phyloP scores from a whole-genome alignment of 2,888 invertebrate species.

The Omphaloscelis lunosa region DNA sequence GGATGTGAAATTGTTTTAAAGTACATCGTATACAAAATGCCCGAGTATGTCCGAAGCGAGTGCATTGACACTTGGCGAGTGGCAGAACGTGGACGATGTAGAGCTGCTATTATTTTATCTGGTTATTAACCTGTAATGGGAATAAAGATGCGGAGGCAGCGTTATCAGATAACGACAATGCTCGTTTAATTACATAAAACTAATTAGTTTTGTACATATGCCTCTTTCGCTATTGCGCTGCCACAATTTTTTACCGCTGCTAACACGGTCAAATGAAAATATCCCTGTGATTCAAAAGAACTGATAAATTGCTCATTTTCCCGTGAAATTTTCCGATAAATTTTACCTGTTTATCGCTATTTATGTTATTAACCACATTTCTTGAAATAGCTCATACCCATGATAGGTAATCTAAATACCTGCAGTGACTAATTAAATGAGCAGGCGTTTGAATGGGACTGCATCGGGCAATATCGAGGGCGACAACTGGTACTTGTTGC shows the following conservation, averaged over 20 bases:
- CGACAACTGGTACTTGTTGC: slow-evolving; percentile 84
- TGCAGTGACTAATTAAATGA: slow-evolving; percentile 66
- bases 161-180: slow-evolving; percentile 64
- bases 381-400: slow-evolving; percentile 35
- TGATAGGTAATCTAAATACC: slow-evolving; percentile 51
- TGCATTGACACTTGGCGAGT: slow-evolving; percentile 76
- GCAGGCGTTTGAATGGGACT: slow-evolving; percentile 58
- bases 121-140: slow-evolving; percentile 72
- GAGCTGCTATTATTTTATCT: slow-evolving; percentile 72
- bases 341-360: slow-evolving; percentile 58
- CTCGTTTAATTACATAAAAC: slow-evolving; percentile 48
- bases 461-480: slow-evolving; percentile 66
- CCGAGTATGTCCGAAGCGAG: slow-evolving; percentile 69
- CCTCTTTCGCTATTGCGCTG: neutral
- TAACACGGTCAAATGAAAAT: slow-evolving; percentile 16
- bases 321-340: slow-evolving; percentile 35
- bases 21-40: slow-evolving; percentile 68
- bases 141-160: slow-evolving; percentile 61
- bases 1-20: slow-evolving; percentile 63
- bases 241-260: neutral
- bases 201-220: slow-evolving; percentile 18
- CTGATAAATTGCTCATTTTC: slow-evolving; percentile 29
- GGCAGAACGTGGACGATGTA: slow-evolving; percentile 63
- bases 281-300: slow-evolving; percentile 10
- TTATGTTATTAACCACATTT: slow-evolving; percentile 39